phyloP scores from a whole-genome alignment of 2,888 invertebrate genomes.

The Teleogryllus oceanicus region DNA sequence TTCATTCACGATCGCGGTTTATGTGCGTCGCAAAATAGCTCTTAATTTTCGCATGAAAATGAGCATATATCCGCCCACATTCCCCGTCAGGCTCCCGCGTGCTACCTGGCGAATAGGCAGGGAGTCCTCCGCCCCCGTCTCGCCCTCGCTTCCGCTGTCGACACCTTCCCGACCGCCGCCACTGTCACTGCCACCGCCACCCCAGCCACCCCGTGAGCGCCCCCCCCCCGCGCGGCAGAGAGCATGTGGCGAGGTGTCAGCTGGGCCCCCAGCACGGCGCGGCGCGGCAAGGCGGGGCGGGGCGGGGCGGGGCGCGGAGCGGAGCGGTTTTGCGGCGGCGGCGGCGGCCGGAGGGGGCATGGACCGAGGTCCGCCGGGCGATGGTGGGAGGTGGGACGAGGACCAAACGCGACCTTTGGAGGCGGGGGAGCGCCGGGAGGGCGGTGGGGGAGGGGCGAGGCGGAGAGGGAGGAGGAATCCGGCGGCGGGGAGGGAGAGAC shows the following conservation, averaged over 20 bases:
- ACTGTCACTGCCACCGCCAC: not conserved
- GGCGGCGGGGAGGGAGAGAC: not conserved
- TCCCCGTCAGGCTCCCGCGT: not conserved
- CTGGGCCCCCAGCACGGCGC: not conserved
- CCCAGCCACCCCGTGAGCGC: not conserved
- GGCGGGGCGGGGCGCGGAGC: not conserved
- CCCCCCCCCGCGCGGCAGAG: not conserved
- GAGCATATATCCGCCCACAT: not conserved
- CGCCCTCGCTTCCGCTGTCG: not conserved
- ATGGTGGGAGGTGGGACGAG: not conserved
- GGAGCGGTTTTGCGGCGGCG: not conserved
- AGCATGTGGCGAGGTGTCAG: constrained; percentile 9
- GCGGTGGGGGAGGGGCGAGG: not conserved
- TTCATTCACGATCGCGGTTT: too few species aligned
- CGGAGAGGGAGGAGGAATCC: not conserved
- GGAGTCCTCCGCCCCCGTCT: not conserved
- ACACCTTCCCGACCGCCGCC: not conserved
- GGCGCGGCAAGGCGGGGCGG: too few species aligned
- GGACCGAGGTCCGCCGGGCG: not conserved
- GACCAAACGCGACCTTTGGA: not conserved
- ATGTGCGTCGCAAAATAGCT: not conserved
- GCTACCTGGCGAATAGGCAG: not conserved
- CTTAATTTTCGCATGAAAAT: not conserved
- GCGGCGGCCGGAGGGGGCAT: not conserved
- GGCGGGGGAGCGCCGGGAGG: not conserved